Evolutionary conservation across 2,797 vertebrate genomes (phyloP), one percentile per base, ranked within the genome.

Genomic region (Botia almorhae): DNA sequence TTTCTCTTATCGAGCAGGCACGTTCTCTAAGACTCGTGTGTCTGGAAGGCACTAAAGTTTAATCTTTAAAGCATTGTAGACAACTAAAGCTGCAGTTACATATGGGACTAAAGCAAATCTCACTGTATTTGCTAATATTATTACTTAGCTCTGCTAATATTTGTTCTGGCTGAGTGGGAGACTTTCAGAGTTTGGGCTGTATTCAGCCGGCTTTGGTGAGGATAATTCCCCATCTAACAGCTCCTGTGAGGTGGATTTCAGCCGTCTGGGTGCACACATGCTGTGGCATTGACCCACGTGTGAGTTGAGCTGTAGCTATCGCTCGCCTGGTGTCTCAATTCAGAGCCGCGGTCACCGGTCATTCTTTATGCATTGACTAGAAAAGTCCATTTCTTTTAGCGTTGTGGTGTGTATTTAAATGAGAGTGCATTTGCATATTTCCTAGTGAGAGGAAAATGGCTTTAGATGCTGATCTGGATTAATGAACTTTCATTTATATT

Each of bases 131-230:
- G 81, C 75, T 80, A 67, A 80, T 84, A 85, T 84, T 84, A 85
- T 85, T 81, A 74, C 70, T 85, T 53, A 60, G 73, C 39, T 74
- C 53, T 81, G 74, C 81, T 87, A 86, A 88, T 84, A 89, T 90
- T 89, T 89, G 86, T 79, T 84, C 71, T 72, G 80, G 61, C 79
- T 82, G 51, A 77, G 63, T 21, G 33, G 46, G 53, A 79, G 29
- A 21, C 46, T 67, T 29, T 29, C 29, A 29, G 29, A 29, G 29
- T 29, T 29, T 29, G 29, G 60, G 23, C n/a, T 56, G 70, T 68
- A 69, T 80, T 81, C 56, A 74, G 83, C 63, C 39, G 80, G 56
- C 61, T 80, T 85, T 71, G 51, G n/a, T 69, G 77, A 39, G 63
- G 72, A 65, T 81, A 53, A 74, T 76, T 82, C 72, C 19, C 50